Conservation (phyloP, 2,113 vertebrate genomes). For the Enhydra lutris region DNA sequence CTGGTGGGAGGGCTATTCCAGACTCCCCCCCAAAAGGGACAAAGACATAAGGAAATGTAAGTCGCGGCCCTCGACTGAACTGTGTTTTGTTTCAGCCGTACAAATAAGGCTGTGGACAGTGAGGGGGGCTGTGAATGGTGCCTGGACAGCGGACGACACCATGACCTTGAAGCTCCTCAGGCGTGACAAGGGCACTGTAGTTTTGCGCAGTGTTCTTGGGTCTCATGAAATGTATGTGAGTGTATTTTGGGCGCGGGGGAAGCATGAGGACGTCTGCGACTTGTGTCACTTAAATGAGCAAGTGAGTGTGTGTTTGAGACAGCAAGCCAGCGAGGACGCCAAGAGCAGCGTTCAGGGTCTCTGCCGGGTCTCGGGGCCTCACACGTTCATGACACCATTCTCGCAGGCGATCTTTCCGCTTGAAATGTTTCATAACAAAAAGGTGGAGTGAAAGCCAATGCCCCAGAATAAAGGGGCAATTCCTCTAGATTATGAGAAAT, state of each 20-base stretch:
- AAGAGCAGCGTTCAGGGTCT: background rate
- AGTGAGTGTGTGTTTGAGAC: too few relatives aligned
- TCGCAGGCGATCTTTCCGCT: background rate
- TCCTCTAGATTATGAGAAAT: background rate
- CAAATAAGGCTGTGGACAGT: background rate
- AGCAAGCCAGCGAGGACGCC: fast-evolving
- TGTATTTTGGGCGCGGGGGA: background rate
- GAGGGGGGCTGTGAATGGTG: background rate
- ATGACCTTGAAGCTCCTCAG: background rate
- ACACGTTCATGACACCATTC: fast-evolving
- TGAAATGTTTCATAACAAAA: background rate
- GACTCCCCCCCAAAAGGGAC: background rate
- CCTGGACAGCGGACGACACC: background rate
- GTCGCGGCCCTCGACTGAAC: background rate
- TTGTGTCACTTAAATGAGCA: background rate
- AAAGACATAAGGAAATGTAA: background rate
- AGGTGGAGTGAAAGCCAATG: background rate
- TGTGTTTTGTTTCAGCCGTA: background rate
- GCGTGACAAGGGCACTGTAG: too few relatives aligned
- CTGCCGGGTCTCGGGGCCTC: fast-evolving
- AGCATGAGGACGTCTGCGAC: background rate
- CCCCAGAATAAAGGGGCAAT: background rate
- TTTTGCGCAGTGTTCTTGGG: background rate
- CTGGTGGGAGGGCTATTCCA: background rate
- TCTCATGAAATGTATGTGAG: background rate